A percentile compares a stretch with the other conserved stretches of the same genome.
phyloP scores from a whole-genome alignment of 2,888 invertebrate species.

The Spatulosminthurus flaviceps region DNA sequence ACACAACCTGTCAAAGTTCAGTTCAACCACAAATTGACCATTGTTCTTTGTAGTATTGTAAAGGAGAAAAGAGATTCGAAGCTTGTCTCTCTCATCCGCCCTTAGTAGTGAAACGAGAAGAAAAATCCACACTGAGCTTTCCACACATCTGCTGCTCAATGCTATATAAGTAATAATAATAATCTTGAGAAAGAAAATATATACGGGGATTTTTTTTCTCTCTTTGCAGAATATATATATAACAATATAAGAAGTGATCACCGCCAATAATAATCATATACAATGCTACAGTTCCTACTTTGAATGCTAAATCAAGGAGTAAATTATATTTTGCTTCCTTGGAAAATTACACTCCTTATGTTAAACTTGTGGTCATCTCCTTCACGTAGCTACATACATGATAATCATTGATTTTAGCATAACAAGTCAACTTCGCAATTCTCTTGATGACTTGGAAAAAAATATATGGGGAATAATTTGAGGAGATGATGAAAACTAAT shows the following conservation, averaged over 20 bases:
- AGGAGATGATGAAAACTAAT: constrained; percentile 20
- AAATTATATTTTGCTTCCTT: not conserved
- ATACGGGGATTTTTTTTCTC: no score
- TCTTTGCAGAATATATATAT: no score
- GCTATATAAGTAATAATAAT: no score
- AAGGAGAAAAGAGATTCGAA: not conserved
- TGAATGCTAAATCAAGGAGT: constrained; percentile 10
- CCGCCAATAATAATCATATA: no score
- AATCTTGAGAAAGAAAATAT: no score
- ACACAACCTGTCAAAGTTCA: not conserved
- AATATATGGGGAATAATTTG: not conserved
- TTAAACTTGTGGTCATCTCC: not conserved
- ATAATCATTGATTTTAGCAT: not conserved
- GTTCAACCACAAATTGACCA: constrained; percentile 1
- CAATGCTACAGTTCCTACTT: not conserved
- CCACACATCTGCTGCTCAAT: constrained; percentile 18
- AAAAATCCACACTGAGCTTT: not conserved
- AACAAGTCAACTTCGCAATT: not conserved
- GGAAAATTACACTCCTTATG: not conserved
- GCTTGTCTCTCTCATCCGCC: constrained; percentile 10
- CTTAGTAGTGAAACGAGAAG: no score
- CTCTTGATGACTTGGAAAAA: not conserved
- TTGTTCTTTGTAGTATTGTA: constrained; percentile 2
- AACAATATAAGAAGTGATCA: not conserved
- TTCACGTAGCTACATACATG: not conserved